Percentiles rank a stretch among this genome's conserved stretches.
phyloP scores from a whole-genome alignment of 2,113 vertebrate genomes.

The Platysternon megacephalum region DNA sequence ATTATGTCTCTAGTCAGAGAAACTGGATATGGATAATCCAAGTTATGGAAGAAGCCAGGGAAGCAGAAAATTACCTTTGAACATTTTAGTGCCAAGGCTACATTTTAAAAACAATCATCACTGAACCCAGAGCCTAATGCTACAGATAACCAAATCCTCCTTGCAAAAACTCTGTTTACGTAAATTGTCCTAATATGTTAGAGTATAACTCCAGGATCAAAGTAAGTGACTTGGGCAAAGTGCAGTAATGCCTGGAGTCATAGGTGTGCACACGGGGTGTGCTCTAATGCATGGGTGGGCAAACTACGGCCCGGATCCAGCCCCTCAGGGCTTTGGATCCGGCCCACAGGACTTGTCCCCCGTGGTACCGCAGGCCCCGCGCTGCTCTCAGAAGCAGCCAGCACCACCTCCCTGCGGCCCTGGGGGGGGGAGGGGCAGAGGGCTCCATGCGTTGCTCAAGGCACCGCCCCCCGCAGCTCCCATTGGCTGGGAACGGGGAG shows the following conservation, averaged over 20 bases:
- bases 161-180: not conserved
- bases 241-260: not conserved
- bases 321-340: too few species aligned
- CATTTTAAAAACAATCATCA: not conserved
- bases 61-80: not conserved
- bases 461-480: too few species aligned
- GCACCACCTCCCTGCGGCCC: too few species aligned
- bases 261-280: too few species aligned
- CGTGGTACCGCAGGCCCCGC: too few species aligned
- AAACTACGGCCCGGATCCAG: too few species aligned
- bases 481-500: too few species aligned
- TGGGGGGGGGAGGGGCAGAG: too few species aligned
- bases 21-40: not conserved
- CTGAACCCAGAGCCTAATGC: not conserved
- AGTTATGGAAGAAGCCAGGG: not conserved
- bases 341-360: too few species aligned
- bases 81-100: fast-evolving
- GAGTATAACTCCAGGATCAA: not conserved
- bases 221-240: not conserved
- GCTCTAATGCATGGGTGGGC: too few species aligned
- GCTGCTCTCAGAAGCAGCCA: too few species aligned
- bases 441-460: too few species aligned
- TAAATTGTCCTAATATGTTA: not conserved
- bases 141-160: not conserved
- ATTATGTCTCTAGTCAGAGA: not conserved